These are phyloP conservation scores for Cinara cedri DNA, from an alignment of 2,888 invertebrate species.

Conservation along the genomic window DNA sequence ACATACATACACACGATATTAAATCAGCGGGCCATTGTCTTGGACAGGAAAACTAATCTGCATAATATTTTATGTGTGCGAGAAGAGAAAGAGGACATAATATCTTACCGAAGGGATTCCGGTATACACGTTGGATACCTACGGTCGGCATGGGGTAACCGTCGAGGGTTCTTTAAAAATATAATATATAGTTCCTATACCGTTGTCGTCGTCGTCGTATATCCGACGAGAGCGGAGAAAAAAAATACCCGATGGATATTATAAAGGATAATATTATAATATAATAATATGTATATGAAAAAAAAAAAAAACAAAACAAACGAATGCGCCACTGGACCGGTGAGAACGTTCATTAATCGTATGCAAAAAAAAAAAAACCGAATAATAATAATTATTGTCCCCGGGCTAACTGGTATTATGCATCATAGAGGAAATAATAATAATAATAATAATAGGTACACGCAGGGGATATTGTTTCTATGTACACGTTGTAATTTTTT, in stretches of 20 bases:
- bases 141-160: constrained; percentile 47
- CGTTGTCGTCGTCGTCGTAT: background rate
- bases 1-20: background rate
- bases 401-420: constrained; percentile 50
- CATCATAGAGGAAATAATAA: constrained; percentile 29
- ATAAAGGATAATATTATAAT: constrained; percentile 35
- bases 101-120: constrained; percentile 47
- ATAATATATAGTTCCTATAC: no score
- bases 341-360: constrained; percentile 57
- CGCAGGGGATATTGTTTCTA: constrained; percentile 54
- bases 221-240: constrained; percentile 20
- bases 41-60: constrained; percentile 54
- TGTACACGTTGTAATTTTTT: constrained; percentile 11
- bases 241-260: constrained; percentile 6
- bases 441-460: constrained; percentile 46
- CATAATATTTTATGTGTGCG: constrained; percentile 37
- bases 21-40: constrained; percentile 49
- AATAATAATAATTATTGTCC: constrained; percentile 56
- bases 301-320: constrained; percentile 52
- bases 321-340: constrained; percentile 49
- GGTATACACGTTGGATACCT: background rate
- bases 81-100: constrained; percentile 30
- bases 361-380: constrained; percentile 46
- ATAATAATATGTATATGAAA: background rate
- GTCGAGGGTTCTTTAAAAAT: constrained; percentile 49